Base-by-base conservation (phyloP, 2,888 invertebrate species). In the Carabus problematicus region DNA sequence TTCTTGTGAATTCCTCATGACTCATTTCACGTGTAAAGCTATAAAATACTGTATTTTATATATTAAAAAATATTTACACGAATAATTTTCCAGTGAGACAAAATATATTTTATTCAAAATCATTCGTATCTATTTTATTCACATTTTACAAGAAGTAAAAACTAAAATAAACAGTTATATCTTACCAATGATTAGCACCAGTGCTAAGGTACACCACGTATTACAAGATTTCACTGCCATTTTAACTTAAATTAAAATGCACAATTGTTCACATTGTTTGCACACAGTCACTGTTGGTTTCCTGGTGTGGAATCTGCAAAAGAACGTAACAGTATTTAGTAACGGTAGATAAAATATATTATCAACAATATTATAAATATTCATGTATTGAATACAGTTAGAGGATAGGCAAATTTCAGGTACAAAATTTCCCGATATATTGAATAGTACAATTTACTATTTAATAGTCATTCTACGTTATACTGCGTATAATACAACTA, bases 181-280 rank as follows among this genome's bases (percentile, higher is more conserved):
- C 67, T 68, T 42, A 68, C 67, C 67, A n/a, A 40, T 55, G 60
- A 60, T 60, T 60, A 68, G 39, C 60, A 68, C 61, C 29, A 68
- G n/a, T 41, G 55, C 54, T 42, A 59, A 42, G n/a, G 47, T 52
- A 43, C 12, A 47, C 67, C 67, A 68, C 52, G 49, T 68, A 59
- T 59, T 67, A 52, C 11, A 59, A 49, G 49, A 49, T 67, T 59
- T 58, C 41, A 67, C 41, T 40, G 60, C 42, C 67, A 60, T 68
- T 52, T 68, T 60, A 41, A 60, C 42, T 54, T n/a, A n/a, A 19
- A 41, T 56, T 11, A 1, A 59, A n/a, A 16, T 42, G 14, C 58
- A 58, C 49, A 67, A 42, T 60, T 68, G 49, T 67, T 67, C 59
- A 67, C 66, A 67, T 67, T 59, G 66, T 67, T 59, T 59, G 66